Conservation (phyloP, 2,888 invertebrate genomes). For the Nudaria mundana region DNA sequence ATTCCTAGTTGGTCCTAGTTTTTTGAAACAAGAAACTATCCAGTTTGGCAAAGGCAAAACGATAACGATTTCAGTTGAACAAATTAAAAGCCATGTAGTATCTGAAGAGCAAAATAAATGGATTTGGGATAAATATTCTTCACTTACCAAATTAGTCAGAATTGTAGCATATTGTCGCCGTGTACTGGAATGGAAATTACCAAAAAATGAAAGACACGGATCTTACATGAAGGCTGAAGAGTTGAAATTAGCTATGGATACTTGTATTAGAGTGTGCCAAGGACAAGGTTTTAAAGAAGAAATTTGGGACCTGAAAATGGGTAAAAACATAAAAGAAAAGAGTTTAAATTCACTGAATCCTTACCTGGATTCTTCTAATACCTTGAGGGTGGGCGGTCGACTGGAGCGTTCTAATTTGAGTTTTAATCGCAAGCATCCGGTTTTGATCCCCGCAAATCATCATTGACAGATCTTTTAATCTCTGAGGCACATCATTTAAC, state of each 20-base stretch:
- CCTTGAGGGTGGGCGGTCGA: not conserved
- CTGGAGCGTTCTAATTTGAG: not conserved
- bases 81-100: not conserved
- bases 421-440: not conserved
- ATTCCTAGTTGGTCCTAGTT: not conserved
- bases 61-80: not conserved
- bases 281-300: conserved; percentile 5
- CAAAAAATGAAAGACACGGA: not conserved
- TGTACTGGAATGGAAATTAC: too few relatives aligned
- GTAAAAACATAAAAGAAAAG: not conserved
- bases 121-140: not conserved
- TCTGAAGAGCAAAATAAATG: not conserved
- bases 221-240: not conserved
- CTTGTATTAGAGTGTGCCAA: not conserved
- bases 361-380: too few relatives aligned
- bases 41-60: not conserved
- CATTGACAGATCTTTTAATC: too few relatives aligned
- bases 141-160: not conserved
- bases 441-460: not conserved
- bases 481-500: not conserved
- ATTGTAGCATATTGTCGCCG: not conserved
- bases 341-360: not conserved
- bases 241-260: not conserved
- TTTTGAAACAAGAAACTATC: not conserved
- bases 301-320: not conserved